Conservation (phyloP, 2,888 invertebrate genomes). For the Agrotis segetum region DNA sequence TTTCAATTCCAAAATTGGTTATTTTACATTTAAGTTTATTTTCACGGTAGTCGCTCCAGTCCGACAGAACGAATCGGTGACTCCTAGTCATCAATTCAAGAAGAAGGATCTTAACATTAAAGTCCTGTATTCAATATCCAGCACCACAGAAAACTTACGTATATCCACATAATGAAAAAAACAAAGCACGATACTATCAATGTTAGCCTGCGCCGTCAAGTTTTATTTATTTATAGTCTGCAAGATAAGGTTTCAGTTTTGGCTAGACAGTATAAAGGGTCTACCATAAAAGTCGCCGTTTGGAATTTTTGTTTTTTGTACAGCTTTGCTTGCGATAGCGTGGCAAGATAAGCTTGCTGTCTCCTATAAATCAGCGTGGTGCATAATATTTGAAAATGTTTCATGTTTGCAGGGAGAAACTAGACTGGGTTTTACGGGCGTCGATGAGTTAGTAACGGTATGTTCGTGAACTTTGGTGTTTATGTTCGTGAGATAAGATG, state of each 20-base stretch:
- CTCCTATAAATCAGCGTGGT: conserved; percentile 61
- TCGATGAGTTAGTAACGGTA: conserved; percentile 45
- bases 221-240: conserved; percentile 57
- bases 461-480: conserved; percentile 17
- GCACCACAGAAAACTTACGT: conserved; percentile 3
- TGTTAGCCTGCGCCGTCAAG: conserved; percentile 51
- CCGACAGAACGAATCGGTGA: no score
- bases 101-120: no score
- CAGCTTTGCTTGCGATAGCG: conserved; percentile 51
- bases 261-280: conserved; percentile 54
- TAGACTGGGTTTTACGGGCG: conserved; percentile 36
- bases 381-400: conserved; percentile 64
- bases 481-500: not conserved
- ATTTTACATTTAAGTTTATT: no score
- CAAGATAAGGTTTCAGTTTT: conserved; percentile 61
- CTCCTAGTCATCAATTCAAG: no score
- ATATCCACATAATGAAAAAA: conserved; percentile 40
- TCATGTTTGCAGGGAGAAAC: conserved; percentile 51
- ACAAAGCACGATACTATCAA: conserved; percentile 52
- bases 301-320: conserved; percentile 56
- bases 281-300: conserved; percentile 54
- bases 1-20: no score
- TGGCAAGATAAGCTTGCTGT: conserved; percentile 56
- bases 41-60: no score
- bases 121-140: not conserved